These are phyloP conservation scores for Geococcyx californianus DNA, from an alignment of 2,113 vertebrate species.

Conservation along the genomic window DNA sequence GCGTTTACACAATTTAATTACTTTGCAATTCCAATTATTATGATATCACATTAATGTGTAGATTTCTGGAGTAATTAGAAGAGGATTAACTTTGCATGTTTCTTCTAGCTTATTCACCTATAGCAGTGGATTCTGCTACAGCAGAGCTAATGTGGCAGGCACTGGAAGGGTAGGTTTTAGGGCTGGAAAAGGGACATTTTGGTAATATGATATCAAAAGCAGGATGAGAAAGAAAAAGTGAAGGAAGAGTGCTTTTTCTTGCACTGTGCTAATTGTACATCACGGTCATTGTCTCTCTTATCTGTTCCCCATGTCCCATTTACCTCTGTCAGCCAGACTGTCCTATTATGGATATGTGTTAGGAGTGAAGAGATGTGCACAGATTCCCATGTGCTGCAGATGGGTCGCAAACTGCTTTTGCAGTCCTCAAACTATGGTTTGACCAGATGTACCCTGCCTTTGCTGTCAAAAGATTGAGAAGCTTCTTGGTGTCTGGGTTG, in stretches of 20 bases:
- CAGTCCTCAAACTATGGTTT: neutral
- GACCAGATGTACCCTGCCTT: neutral
- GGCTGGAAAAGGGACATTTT: neutral
- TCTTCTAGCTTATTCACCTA: neutral
- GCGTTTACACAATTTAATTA: neutral
- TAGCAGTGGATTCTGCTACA: neutral
- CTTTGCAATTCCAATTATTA: neutral
- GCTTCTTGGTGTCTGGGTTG: neutral
- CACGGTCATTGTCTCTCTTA: neutral
- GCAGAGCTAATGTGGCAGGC: neutral
- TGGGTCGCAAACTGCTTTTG: neutral
- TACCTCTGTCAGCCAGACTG: neutral
- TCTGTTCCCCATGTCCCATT: neutral
- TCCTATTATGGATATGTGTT: neutral
- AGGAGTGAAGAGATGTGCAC: neutral
- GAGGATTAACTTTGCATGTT: neutral
- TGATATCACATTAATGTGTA: neutral
- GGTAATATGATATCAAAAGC: neutral
- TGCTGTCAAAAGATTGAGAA: neutral
- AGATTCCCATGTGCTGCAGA: neutral
- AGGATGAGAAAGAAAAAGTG: neutral
- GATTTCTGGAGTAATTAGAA: conserved; percentile 9
- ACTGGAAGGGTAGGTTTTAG: neutral
- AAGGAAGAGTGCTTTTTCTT: neutral
- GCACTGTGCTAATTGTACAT: neutral